Base-by-base conservation (phyloP, 2,113 vertebrate genomes). In the Oenanthe oenanthe region DNA sequence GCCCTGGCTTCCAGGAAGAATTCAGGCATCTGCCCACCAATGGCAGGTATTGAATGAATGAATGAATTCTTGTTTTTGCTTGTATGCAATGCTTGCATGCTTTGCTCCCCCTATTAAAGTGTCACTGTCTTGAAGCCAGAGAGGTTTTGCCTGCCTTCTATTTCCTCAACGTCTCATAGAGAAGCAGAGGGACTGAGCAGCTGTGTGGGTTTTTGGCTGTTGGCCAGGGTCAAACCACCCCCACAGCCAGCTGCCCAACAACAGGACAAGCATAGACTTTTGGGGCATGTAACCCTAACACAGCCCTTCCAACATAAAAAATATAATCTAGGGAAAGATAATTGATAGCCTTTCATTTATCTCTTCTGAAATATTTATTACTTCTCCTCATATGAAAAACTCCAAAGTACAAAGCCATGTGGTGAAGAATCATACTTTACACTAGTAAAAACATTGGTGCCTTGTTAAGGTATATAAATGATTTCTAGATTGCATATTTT, bases 391-490 rank as follows among this genome's bases (percentile, higher is more conserved):
- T 28, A 9, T 25, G 11, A 67, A 70, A 77, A 60, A 38, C 1
- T 1, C 6, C 12, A 28, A 81, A 83, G 9, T 18, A 42, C 28
- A 47, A 77, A 89, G 34, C 0, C 0, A 25, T 43, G 26, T 0
- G 3, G 2, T 61, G 42, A 74, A 57, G 17, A 32, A 32, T 17
- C 11, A 24, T 16, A 36, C 11, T 29, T 29, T 56, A 73, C 9
- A 32, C 6, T 28, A 72, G 12, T 40, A 32, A 88, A 63, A 76
- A 26, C 7, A 32, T 1, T 13, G 4, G 5, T 57, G 24, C 21
- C 14, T 70, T 56, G 16, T 26, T 43, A 61, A 86, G 2, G 4
- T 32, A 43, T 13, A 48, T 10, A 42, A 53, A 53, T 45, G 4
- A 40, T 21, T 43, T 18, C 13, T 60, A 60, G 19, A 38, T 34